Conservation (phyloP, 2,113 vertebrate genomes). For the Phylloscopus whistleri region DNA sequence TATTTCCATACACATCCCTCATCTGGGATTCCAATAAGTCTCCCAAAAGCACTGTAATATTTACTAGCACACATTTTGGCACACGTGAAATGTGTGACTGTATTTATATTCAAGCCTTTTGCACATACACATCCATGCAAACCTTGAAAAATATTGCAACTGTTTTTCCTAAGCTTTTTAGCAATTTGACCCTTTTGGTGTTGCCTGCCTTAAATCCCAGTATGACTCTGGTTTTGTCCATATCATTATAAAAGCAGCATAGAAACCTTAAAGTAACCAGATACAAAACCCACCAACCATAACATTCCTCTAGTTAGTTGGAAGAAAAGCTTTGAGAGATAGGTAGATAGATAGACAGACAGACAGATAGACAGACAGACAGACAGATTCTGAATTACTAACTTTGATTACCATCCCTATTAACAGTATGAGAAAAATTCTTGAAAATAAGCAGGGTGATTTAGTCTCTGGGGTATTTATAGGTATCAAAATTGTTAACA, state of each 20-base stretch:
- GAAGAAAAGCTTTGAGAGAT: not conserved
- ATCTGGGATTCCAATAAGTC: not conserved
- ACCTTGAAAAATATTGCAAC: not conserved
- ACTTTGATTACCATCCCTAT: not conserved
- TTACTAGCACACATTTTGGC: slow-evolving; percentile 40
- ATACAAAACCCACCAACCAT: not conserved
- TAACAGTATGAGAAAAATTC: not conserved
- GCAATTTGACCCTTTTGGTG: not conserved
- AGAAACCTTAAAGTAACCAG: not conserved
- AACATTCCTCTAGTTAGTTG: not conserved
- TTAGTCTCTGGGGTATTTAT: not conserved
- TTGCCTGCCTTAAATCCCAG: not conserved
- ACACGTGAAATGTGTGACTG: not conserved
- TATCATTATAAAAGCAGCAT: not conserved
- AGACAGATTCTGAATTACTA: not conserved
- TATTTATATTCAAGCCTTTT: slow-evolving; percentile 34
- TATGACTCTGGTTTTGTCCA: not conserved
- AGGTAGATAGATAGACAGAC: not conserved
- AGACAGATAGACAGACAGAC: not conserved
- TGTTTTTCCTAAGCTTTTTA: not conserved
- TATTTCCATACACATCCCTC: not conserved
- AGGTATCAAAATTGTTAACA: not conserved
- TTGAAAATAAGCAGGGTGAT: not conserved
- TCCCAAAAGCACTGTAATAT: slow-evolving; percentile 46
- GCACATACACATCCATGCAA: not conserved